Evolutionary conservation across 53 echinoderm and acorn worm genomes (phyloP), one percentile per base, ranked within the genome.

Genomic region (Glandiceps talaboti): DNA sequence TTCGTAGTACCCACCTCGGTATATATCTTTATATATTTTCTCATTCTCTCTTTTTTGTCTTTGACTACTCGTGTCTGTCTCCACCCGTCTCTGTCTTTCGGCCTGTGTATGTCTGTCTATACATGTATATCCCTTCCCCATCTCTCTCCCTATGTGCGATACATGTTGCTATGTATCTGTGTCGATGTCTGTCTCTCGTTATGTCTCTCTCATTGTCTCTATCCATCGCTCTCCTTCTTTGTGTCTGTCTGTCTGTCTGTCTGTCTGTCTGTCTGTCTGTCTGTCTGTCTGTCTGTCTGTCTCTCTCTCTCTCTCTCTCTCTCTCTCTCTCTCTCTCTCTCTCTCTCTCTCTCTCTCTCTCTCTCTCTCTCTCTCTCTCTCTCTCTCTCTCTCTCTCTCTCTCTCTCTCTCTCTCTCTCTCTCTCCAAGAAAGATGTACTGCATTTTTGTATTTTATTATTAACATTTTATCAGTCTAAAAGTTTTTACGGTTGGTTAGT

Each of bases 341-440:
- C 29, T 27, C 29, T 75, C 76, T 26, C 76, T 75, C 76, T 28
- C 29, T 73, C 76, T 75, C 76, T 27, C 27, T 75, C 29, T 28
- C 76, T 75, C 29, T 75, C 29, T 28, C 76, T 28, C 29, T 75
- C 76, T 28, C 76, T 75, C 76, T 28, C 76, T 75, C 29, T 28
- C 29, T 73, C 76, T 28, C 29, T 28, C 29, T 75, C 29, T 28
- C 76, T 75, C 76, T 75, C 76, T 28, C 76, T 75, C 76, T 75
- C 29, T 75, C 76, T 28, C 76, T 75, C 29, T 28, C 76, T 75
- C 76, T 75, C 27, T 28, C 76, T 75, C 76, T 26, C 26, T 73
- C 14, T 73, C 14, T 10, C 27, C 26, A 75, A 75, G 26, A 75
- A 10, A n/a, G n/a, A n/a, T n/a, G n/a, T n/a, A n/a, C n/a, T n/a